Base-by-base conservation (phyloP, 2,888 invertebrate genomes). In the Noctua fimbriata region DNA sequence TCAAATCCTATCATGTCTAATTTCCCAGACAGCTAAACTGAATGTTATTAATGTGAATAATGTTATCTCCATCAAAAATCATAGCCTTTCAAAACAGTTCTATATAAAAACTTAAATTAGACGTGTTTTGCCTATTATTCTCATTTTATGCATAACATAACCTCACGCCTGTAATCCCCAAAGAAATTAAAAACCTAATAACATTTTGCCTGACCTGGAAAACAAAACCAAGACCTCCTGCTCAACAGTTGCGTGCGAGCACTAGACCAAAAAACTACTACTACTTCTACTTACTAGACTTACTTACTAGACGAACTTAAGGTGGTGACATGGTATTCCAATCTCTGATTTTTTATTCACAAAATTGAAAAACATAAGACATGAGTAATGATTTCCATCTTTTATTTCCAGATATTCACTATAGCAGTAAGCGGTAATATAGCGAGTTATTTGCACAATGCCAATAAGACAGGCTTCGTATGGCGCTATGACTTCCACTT, bases 391-490 rank as follows among this genome's bases (percentile, higher is more conserved):
- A 44, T 41, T 58, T 5, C 14, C n/a, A 44, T 1, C 1, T 32
- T 66, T 49, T 36, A 10, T 52, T 81, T 94, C 0, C 91, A 97
- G 97, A 97, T 99, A 78, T 99, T 99, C 94, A 98, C 99, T 3
- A 99, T 99, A 93, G 99, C 99, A 10, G 99, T 99, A 32, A 99
- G 98, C 92, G 99, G 99, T 66, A 99, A 99, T 94, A 97, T 99
- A 84, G 98, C 99, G 0, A 98, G 98, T 95, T 99, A 99, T 94
- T 97, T 99, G 41, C 98, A 98, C 89, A 97, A 98, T 82, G 98
- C 98, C 0, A 98, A 98, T 90, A 97, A 96, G 90, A 97, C 96
- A 49, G 92, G 96, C 12, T 98, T 98, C 83, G 97, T 98, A 70
- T 99, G 99, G 99, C 98, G 98, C 86, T 99, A 99, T 92, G 98